phyloP scores from a whole-genome alignment of 2,113 vertebrate genomes.

The Serinus canaria region DNA sequence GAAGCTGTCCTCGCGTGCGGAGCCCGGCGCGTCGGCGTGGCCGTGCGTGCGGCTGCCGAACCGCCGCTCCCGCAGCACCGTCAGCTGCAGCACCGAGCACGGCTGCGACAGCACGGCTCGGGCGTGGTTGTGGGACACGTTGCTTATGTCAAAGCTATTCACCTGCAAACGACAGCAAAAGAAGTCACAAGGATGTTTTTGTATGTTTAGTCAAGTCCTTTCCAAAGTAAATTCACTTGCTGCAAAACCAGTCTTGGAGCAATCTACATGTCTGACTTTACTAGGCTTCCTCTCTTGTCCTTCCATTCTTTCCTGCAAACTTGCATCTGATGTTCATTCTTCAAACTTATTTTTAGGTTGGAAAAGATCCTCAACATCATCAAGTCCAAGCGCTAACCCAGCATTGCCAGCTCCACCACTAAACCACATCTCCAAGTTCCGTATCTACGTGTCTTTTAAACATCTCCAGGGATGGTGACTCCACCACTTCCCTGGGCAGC shows the following conservation, averaged over 20 bases:
- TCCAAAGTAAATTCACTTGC: background rate
- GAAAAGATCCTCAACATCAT: background rate
- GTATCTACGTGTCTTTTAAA: fast-evolving
- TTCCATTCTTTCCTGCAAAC: background rate
- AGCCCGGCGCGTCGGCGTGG: constrained; percentile 62
- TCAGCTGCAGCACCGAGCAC: constrained; percentile 88
- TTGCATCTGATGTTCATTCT: background rate
- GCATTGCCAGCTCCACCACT: background rate
- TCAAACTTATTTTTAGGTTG: background rate
- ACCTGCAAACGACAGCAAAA: constrained; percentile 72
- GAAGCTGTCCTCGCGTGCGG: constrained; percentile 82
- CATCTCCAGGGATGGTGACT: background rate
- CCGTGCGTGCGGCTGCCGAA: constrained; percentile 78
- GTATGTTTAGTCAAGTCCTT: fast-evolving
- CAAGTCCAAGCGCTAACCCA: background rate
- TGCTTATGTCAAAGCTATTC: constrained; percentile 95
- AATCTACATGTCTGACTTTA: background rate
- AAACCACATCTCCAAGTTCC: background rate
- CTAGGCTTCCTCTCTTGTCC: background rate
- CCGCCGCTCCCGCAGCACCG: constrained; percentile 89
- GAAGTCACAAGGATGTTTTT: background rate
- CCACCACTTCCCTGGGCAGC: background rate
- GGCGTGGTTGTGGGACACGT: constrained; percentile 92
- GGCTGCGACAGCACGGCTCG: constrained; percentile 89
- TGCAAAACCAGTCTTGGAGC: background rate